Conservation (phyloP, 2,113 vertebrate genomes). For the Saimiri boliviensis region DNA sequence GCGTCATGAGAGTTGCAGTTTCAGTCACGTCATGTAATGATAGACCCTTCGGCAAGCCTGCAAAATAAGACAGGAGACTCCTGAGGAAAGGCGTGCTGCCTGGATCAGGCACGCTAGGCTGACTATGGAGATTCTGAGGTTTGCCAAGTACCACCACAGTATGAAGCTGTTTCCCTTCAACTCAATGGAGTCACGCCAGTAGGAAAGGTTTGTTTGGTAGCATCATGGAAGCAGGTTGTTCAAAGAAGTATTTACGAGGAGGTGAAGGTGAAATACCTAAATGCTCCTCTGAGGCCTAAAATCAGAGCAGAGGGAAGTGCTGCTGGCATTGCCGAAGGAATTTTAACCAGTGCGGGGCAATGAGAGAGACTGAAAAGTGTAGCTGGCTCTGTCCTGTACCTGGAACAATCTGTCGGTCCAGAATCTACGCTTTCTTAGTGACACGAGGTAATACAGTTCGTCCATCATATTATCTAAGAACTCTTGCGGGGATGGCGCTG, state of each 20-base stretch:
- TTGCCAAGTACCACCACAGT: no score
- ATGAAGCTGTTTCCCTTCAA: not conserved
- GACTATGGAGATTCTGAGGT: not conserved
- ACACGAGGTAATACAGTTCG: not conserved
- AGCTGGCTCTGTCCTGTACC: not conserved
- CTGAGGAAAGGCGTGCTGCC: fast-evolving
- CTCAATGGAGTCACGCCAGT: not conserved
- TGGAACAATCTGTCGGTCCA: not conserved
- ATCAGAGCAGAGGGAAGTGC: not conserved
- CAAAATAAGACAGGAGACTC: not conserved
- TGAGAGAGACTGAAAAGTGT: not conserved
- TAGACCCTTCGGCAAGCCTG: not conserved
- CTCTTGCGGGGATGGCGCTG: not conserved
- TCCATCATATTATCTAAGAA: not conserved
- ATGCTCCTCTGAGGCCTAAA: not conserved
- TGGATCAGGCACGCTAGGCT: not conserved
- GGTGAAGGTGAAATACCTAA: not conserved
- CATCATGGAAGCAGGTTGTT: not conserved
- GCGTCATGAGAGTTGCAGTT: not conserved
- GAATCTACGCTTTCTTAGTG: not conserved
- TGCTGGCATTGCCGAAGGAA: not conserved
- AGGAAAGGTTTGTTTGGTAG: not conserved
- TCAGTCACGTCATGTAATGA: not conserved
- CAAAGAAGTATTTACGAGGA: not conserved
- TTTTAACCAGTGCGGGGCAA: not conserved